Percentiles rank a stretch among this genome's conserved stretches.
phyloP scores from a whole-genome alignment of 2,888 invertebrate species.

The Tipula confusa region DNA sequence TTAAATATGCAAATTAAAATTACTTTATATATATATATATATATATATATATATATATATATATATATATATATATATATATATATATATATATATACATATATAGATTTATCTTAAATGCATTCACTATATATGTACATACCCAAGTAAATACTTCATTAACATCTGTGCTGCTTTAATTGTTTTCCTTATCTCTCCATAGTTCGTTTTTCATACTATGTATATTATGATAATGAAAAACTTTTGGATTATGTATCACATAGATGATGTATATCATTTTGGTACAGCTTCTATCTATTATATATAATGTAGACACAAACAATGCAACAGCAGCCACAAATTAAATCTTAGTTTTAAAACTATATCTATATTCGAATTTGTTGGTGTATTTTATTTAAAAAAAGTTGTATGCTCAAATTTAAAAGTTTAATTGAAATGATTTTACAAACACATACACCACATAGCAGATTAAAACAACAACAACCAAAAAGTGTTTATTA shows the following conservation, averaged over 20 bases:
- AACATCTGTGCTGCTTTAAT: slow-evolving; percentile 1
- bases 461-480: neutral
- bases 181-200: neutral
- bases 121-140: neutral
- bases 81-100: neutral
- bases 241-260: neutral
- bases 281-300: neutral
- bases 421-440: slow-evolving; percentile 20
- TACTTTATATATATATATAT: neutral
- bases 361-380: neutral
- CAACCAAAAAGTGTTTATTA: neutral
- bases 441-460: no score
- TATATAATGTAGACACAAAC: neutral
- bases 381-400: neutral
- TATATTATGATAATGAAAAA: neutral
- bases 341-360: neutral
- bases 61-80: neutral
- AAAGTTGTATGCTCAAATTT: neutral
- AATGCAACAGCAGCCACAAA: neutral
- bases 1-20: neutral
- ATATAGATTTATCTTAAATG: no score
- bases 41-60: neutral
- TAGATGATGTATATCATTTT: neutral
- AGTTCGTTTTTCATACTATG: neutral
- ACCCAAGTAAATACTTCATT: neutral